A percentile compares a stretch with the other conserved stretches of the same genome.
These are phyloP conservation scores for Leuciscus waleckii DNA, from an alignment of 2,797 vertebrate species.

Conservation along the genomic window DNA sequence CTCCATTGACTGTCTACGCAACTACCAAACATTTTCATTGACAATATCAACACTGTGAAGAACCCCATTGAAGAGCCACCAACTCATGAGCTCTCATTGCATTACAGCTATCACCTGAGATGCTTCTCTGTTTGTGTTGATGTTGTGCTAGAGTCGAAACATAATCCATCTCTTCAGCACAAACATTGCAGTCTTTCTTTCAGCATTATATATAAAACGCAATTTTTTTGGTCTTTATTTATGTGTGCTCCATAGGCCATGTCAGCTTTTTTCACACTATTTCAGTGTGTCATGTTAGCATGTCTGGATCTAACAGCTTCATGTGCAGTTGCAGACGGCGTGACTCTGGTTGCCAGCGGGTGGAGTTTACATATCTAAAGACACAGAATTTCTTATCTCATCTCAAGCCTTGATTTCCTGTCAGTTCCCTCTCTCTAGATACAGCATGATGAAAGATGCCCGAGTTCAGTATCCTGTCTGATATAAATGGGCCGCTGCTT, in stretches of 20 bases:
- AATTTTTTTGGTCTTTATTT: not conserved
- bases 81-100: too few species aligned
- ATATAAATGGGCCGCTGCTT: constrained; percentile 40
- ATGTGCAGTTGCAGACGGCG: not conserved
- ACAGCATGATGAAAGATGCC: constrained; percentile 5
- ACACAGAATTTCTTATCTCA: not conserved
- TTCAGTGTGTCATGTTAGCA: constrained; percentile 4
- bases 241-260: not conserved
- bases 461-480: not conserved
- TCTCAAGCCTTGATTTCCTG: constrained; percentile 4
- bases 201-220: not conserved
- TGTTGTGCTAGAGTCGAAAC: too few species aligned
- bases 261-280: constrained; percentile 33
- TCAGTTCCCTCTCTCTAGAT: constrained; percentile 27
- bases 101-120: too few species aligned
- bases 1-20: too few species aligned
- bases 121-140: too few species aligned
- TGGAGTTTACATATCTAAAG: not conserved
- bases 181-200: not conserved
- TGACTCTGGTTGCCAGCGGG: not conserved
- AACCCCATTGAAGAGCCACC: too few species aligned
- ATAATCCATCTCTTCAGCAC: not conserved
- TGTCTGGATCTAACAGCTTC: constrained; percentile 9
- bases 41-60: not conserved
- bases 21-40: too few species aligned